Percentiles rank a stretch among this genome's conserved stretches.
Evolutionary conservation across 2,888 invertebrate species (phyloP).

Genomic region (Caenorhabditis sp.): DNA sequence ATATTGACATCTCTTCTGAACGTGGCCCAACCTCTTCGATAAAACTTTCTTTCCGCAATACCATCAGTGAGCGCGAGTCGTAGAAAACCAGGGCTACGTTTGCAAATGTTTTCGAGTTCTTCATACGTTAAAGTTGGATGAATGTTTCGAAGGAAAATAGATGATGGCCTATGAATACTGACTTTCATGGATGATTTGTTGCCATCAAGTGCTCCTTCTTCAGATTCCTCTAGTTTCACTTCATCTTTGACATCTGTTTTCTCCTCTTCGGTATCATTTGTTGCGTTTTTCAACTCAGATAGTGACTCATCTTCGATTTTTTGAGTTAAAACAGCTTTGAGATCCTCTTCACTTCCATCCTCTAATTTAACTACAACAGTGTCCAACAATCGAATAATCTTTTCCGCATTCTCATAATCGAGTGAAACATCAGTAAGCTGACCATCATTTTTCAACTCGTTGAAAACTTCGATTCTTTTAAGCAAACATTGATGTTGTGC

Average conservation of each 20-base stretch:
- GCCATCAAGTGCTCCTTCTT: conserved; percentile 40
- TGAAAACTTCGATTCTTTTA: conserved; percentile 87
- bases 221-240: conserved; percentile 22
- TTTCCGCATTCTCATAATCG: conserved; percentile 82
- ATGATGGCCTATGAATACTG: conserved; percentile 85
- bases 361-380: conserved; percentile 81
- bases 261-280: conserved; percentile 15
- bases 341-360: conserved; percentile 82
- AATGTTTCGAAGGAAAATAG: conserved; percentile 93
- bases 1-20: conserved; percentile 90
- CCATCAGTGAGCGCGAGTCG: conserved; percentile 96
- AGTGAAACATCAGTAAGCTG: conserved; percentile 82
- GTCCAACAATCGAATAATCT: conserved; percentile 86
- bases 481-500: conserved; percentile 79
- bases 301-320: conserved; percentile 61
- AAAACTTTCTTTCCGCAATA: conserved; percentile 92
- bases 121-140: conserved; percentile 94
- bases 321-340: conserved; percentile 76
- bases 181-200: conserved; percentile 23
- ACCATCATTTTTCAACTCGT: conserved; percentile 79
- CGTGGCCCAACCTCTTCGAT: conserved; percentile 96
- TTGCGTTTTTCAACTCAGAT: conserved; percentile 45
- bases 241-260: conserved; percentile 11
- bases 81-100: conserved; percentile 89
- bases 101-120: conserved; percentile 93